phyloP scores from a whole-genome alignment of 2,113 vertebrate genomes.

The Bostrychus sinensis region DNA sequence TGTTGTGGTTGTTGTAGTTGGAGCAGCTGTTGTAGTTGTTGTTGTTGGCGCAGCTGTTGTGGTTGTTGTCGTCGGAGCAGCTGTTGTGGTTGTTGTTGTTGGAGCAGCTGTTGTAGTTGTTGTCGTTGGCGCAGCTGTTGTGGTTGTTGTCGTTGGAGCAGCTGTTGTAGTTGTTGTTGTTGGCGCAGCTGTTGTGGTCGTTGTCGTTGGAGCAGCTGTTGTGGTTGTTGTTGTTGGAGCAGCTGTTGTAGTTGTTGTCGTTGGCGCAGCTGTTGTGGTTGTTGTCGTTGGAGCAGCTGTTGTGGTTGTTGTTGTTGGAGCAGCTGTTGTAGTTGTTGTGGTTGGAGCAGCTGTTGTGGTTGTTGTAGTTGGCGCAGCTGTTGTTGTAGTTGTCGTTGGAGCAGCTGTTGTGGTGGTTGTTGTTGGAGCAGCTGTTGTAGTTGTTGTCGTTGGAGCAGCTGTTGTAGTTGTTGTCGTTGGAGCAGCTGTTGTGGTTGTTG shows the following conservation, averaged over 20 bases:
- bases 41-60: not conserved
- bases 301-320: not conserved
- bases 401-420: not conserved
- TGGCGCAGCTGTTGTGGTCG: not conserved
- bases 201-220: not conserved
- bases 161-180: not conserved
- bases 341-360: not conserved
- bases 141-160: not conserved
- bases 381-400: not conserved
- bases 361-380: not conserved
- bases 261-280: too few species aligned
- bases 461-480: not conserved
- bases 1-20: not conserved
- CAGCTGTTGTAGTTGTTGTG: not conserved
- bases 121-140: not conserved
- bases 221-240: not conserved
- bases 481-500: not conserved
- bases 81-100: not conserved
- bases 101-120: not conserved
- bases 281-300: not conserved
- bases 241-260: not conserved
- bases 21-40: not conserved
- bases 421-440: not conserved
- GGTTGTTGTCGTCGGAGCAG: not conserved
- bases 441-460: not conserved